Conservation (phyloP, 1,140 invertebrate species). For the Pararge aegeria region DNA sequence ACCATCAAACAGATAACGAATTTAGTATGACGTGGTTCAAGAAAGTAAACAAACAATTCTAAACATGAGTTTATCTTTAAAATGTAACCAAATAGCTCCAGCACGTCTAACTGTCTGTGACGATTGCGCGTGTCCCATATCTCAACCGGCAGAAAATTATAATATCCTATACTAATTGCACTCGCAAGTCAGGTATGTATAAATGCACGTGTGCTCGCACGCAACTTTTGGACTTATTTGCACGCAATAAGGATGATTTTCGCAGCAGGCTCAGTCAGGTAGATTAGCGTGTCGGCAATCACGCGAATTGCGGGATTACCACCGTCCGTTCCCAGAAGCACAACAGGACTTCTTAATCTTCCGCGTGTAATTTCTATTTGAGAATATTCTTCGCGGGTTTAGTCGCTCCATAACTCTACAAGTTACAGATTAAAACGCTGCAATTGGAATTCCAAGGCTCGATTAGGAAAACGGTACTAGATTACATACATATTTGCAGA, state of each 20-base stretch:
- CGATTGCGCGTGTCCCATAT: background rate
- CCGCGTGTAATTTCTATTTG: background rate
- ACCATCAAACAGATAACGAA: background rate
- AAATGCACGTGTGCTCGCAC: background rate
- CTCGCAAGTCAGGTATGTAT: background rate
- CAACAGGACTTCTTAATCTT: background rate
- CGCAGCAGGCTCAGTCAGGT: background rate
- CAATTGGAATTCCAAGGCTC: background rate
- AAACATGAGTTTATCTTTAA: background rate
- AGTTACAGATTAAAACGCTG: background rate
- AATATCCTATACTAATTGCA: background rate
- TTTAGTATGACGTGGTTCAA: background rate
- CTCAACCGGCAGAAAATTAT: conserved; percentile 1
- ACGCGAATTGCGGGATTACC: conserved; percentile 24
- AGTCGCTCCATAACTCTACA: too few relatives aligned
- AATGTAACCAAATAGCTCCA: background rate
- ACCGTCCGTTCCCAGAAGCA: conserved; percentile 45
- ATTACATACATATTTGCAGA: too few relatives aligned
- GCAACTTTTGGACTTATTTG: background rate
- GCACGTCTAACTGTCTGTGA: background rate
- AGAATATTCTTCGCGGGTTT: background rate
- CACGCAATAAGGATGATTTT: background rate
- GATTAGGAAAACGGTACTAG: background rate
- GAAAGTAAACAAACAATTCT: background rate
- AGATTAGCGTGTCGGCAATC: conserved; percentile 19